These are phyloP conservation scores for Scarus forsteni DNA, from an alignment of 2,797 vertebrate species.

Conservation along the genomic window DNA sequence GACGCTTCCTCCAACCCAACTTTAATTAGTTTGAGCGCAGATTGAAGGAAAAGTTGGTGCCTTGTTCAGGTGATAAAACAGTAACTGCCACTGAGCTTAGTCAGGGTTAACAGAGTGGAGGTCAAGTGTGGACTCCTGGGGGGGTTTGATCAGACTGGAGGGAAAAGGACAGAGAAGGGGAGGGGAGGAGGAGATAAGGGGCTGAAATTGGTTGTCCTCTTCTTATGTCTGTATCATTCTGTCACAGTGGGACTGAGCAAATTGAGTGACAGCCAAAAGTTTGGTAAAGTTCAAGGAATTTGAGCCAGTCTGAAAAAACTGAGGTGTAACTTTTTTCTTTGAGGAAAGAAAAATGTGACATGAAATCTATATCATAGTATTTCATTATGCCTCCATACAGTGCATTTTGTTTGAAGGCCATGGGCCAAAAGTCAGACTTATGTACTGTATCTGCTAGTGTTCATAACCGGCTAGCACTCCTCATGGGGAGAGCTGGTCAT, in stretches of 20 bases:
- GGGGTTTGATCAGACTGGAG: conserved; percentile 52
- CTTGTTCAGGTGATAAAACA: conserved; percentile 79
- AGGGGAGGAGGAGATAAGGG: conserved; percentile 11
- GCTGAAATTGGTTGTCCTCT: conserved; percentile 15
- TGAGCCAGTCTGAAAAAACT: not conserved
- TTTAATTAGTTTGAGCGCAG: conserved; percentile 80
- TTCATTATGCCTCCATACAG: too few species aligned
- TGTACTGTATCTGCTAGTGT: too few species aligned
- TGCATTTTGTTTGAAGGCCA: too few species aligned
- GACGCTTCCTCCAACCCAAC: conserved; percentile 60
- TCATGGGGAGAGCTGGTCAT: too few species aligned
- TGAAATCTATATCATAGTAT: too few species aligned
- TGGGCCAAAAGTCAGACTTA: too few species aligned
- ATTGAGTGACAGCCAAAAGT: not conserved
- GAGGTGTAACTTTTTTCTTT: too few species aligned
- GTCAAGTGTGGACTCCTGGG: conserved; percentile 63
- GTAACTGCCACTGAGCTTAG: conserved; percentile 70
- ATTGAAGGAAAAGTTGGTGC: conserved; percentile 73
- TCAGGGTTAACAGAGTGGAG: conserved; percentile 70
- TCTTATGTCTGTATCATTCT: conserved; percentile 14
- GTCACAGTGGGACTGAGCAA: not conserved
- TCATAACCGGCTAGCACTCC: too few species aligned
- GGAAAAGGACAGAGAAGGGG: conserved; percentile 31
- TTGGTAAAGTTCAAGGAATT: not conserved
- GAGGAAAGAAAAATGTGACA: too few species aligned